These are phyloP conservation scores for Helicoverpa armigera DNA, from an alignment of 1,140 invertebrate genomes.

Conservation along the genomic window DNA sequence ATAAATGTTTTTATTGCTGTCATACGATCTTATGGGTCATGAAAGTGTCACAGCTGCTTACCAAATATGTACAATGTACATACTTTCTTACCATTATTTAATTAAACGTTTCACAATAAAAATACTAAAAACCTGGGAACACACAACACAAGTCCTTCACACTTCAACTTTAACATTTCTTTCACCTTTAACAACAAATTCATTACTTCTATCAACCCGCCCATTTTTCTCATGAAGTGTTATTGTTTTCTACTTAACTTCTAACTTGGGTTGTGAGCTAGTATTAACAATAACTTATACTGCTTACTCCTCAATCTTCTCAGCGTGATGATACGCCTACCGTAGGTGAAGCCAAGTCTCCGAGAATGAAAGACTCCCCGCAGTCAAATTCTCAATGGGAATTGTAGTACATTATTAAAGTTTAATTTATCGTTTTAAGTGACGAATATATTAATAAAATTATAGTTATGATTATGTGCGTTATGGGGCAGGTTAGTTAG, in stretches of 20 bases:
- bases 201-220: constrained; percentile 54
- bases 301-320: constrained; percentile 51
- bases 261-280: constrained; percentile 42
- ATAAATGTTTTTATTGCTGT: too few relatives aligned
- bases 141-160: constrained; percentile 11
- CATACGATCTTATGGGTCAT: too few relatives aligned
- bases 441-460: constrained; percentile 54
- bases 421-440: constrained; percentile 71
- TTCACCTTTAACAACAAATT: constrained; percentile 26
- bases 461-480: constrained; percentile 25
- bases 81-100: neutral
- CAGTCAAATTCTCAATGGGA: constrained; percentile 1
- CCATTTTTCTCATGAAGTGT: constrained; percentile 68
- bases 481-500: constrained; percentile 3
- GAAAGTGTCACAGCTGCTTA: too few relatives aligned
- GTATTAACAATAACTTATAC: constrained; percentile 26
- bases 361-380: constrained; percentile 27
- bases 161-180: constrained; percentile 1
- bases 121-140: constrained; percentile 26
- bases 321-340: constrained; percentile 62
- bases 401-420: constrained; percentile 49
- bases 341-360: constrained; percentile 2
- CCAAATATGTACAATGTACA: too few relatives aligned
- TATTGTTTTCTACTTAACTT: constrained; percentile 53
- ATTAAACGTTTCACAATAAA: neutral